Evolutionary conservation across 1,140 invertebrate species (phyloP), one percentile per base, ranked within the genome.

Genomic region (Melitaea cinxia): DNA sequence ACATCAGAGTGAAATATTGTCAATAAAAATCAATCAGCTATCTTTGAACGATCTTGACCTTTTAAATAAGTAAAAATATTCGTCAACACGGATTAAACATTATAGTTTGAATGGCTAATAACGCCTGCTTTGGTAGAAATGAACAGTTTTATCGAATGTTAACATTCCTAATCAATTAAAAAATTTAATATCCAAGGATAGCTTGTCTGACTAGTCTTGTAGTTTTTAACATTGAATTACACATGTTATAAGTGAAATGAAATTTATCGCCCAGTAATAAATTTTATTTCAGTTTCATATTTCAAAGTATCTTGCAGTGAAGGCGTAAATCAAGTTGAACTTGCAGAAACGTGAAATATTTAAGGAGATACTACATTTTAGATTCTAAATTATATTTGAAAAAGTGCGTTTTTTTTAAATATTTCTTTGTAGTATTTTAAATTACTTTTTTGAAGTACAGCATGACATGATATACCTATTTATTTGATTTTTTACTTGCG

Each of bases 321-420:
- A 23, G 9, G 19, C 49, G 56, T 65, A 65, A 65, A 65, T 65
- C 63, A 65, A 59, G 50, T 53, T 30, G 56, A 65, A 59, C 54
- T 65, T 54, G 47, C 63, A 65, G 63, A 60, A 59, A 59, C 54
- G 64, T 60, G 57, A 50, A 60, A 60, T 66, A 55, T 66, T 60
- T 60, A 54, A 60, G 52, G 19, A 56, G 17, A 56, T 37, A 57
- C 39, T 57, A 37, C 19, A 57, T 37, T 56, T 56, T 39, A 56
- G 33, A 28, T 47, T 37, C 55, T 15, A 57, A 23, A 19, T 19
- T 45, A 17, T 19, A 19, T 15, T 45, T 45, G 39, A 45, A 45
- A 19, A 5, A 45, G 15, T 45, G 1, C 6, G 39, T 45, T 6
- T 9, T 19, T 45, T 21, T n/a, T 37, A n/a, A 14, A 37, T 26